Conservation (phyloP, 2,888 invertebrate species). For the Lottia scabra region DNA sequence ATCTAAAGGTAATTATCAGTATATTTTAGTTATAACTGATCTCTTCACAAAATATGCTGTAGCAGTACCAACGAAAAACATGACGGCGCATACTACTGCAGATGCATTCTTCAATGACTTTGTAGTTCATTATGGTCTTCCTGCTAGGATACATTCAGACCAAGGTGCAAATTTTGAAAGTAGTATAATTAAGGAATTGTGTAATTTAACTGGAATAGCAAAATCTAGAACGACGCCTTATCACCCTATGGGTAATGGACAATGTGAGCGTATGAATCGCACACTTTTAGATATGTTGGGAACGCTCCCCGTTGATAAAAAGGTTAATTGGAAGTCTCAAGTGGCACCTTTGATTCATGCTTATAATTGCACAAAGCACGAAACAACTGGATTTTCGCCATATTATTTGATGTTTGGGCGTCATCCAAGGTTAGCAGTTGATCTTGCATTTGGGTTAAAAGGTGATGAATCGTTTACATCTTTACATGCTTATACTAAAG, state of each 20-base stretch:
- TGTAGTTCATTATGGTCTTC: neutral
- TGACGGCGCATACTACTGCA: slow-evolving; percentile 13
- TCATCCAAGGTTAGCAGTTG: neutral
- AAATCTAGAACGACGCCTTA: neutral
- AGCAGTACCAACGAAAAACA: slow-evolving; percentile 27
- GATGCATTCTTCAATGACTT: neutral
- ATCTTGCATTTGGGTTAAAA: neutral
- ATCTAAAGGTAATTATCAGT: too few relatives aligned
- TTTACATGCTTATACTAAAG: neutral
- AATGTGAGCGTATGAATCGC: neutral
- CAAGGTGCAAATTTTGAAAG: neutral
- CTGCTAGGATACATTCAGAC: neutral
- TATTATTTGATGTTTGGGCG: neutral
- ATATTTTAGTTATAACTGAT: slow-evolving; percentile 21
- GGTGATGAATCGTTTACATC: neutral
- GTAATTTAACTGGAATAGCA: neutral
- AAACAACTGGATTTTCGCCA: neutral
- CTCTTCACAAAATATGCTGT: slow-evolving; percentile 23
- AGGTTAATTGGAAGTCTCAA: neutral
- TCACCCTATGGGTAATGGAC: neutral
- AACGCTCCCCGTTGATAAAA: neutral
- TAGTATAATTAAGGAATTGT: neutral
- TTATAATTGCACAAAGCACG: neutral
- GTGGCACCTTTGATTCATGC: neutral
- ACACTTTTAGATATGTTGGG: neutral